Base-by-base conservation (phyloP, 1,140 invertebrate genomes). In the Apis mellifera region DNA sequence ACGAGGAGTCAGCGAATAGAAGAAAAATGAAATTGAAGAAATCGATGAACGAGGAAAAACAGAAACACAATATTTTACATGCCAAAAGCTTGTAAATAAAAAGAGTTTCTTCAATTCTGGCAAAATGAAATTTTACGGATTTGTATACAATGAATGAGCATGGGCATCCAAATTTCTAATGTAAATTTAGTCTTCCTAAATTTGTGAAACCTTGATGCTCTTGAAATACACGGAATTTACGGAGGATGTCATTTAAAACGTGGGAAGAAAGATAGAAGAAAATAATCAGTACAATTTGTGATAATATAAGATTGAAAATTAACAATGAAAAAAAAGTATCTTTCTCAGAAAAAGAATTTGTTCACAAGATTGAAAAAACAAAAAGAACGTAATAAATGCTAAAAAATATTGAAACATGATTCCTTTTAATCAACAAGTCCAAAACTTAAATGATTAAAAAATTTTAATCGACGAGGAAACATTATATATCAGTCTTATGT, bases 171-270 rank as follows among this genome's bases (percentile, higher is more conserved):
- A 64, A n/a, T 79, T 62, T 42, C 19, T 48, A 64, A 72, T 23
- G 21, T 79, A 72, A 69, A 78, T 78, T 78, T 78, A 78, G 76
- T 78, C 65, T 26, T 26, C 65, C 76, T 72, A 79, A 79, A 55
- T 79, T 64, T 79, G 26, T 65, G 78, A 73, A 80, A 65, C 78
- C 59, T 79, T 79, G 68, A 50, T 79, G 26, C 32, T 72, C 69
- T 73, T 73, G 78, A 73, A 80, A 73, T 73, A 80, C 60, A 8
- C 50, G 19, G 50, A 26, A 73, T 62, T 55, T 1, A 48, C 42
- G 48, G 9, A 73, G 57, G 32, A 73, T 73, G 26, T 23, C 62
- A 66, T 77, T 48, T 19, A 19, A 52, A 57, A 19, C 73, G 73
- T 68, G 21, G 5, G 23, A 19, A 23, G 75, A 69, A 54, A 42